Percentiles rank a stretch among this genome's conserved stretches.
These are phyloP conservation scores for Drosophila birchii DNA, from an alignment of 2,888 invertebrate genomes.

Conservation along the genomic window DNA sequence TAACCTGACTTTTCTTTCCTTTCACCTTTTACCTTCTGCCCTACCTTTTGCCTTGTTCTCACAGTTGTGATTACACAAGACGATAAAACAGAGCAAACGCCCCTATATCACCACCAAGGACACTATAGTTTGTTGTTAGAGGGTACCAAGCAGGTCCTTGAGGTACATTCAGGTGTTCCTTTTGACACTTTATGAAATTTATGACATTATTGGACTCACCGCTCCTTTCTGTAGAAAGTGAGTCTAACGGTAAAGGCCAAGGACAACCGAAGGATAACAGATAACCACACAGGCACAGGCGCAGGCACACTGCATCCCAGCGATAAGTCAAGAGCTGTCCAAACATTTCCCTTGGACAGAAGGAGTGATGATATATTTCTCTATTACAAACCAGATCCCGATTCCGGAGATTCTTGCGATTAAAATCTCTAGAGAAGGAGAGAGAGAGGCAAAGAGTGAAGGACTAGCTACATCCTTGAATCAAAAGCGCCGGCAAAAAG, in stretches of 20 bases:
- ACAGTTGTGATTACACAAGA: slow-evolving; percentile 20
- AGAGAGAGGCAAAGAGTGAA: slow-evolving; percentile 42
- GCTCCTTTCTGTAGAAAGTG: slow-evolving; percentile 67
- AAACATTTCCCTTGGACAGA: slow-evolving; percentile 40
- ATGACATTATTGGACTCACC: slow-evolving; percentile 74
- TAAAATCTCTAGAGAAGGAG: slow-evolving; percentile 14
- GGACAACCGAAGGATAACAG: slow-evolving; percentile 30
- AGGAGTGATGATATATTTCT: slow-evolving; percentile 68
- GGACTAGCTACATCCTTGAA: slow-evolving; percentile 61
- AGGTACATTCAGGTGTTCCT: slow-evolving; percentile 62
- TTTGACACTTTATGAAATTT: slow-evolving; percentile 83
- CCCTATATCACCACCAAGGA: slow-evolving; percentile 39
- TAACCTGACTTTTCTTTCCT: not conserved
- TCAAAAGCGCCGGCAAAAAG: slow-evolving; percentile 73
- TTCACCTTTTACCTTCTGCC: not conserved
- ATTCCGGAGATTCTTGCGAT: slow-evolving; percentile 9
- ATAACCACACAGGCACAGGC: slow-evolving; percentile 2
- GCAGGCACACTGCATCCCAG: slow-evolving; percentile 27
- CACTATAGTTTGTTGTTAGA: not conserved
- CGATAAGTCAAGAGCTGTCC: slow-evolving; percentile 56
- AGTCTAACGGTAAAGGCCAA: slow-evolving; percentile 71
- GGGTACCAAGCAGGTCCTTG: slow-evolving; percentile 15
- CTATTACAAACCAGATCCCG: slow-evolving; percentile 60
- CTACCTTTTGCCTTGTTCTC: slow-evolving; percentile 5
- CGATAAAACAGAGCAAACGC: slow-evolving; percentile 39